Evolutionary conservation across 2,113 vertebrate genomes (phyloP).

Genomic region (Ammodytes marinus): DNA sequence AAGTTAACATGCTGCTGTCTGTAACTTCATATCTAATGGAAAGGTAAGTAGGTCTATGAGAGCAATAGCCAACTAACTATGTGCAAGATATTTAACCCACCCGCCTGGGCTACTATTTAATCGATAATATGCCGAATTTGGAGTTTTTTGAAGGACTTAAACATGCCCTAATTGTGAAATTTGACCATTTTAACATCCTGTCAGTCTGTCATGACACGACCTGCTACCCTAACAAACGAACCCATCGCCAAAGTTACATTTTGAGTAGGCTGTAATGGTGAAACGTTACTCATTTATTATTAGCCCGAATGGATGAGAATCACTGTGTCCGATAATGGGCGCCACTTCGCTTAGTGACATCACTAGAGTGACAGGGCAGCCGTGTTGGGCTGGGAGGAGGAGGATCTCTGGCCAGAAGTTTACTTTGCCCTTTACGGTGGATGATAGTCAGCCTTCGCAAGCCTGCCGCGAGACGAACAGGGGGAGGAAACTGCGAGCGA

Average conservation of each 20-base stretch:
- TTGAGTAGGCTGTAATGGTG: no score
- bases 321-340: conserved; percentile 46
- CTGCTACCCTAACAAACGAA: background rate
- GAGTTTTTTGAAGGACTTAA: background rate
- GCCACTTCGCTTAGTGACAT: conserved; percentile 61
- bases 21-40: background rate
- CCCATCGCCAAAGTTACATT: background rate
- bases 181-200: background rate
- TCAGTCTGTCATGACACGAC: background rate
- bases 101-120: no score
- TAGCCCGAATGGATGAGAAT: background rate
- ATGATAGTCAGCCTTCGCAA: conserved; percentile 56
- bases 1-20: background rate
- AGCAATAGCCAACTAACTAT: background rate
- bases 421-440: conserved; percentile 74
- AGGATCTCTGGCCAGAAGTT: conserved; percentile 64
- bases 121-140: no score
- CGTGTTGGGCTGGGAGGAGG: conserved; percentile 39
- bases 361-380: conserved; percentile 79
- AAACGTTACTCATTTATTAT: background rate
- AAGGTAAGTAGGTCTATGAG: no score
- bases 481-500: conserved; percentile 74
- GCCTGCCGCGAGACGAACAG: conserved; percentile 55
- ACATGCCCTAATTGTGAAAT: background rate
- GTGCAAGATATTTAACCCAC: no score